A percentile compares a stretch with the other conserved stretches of the same genome.
These are phyloP conservation scores for Agonopterix heracliana DNA, from an alignment of 2,888 invertebrate genomes.

Conservation along the genomic window DNA sequence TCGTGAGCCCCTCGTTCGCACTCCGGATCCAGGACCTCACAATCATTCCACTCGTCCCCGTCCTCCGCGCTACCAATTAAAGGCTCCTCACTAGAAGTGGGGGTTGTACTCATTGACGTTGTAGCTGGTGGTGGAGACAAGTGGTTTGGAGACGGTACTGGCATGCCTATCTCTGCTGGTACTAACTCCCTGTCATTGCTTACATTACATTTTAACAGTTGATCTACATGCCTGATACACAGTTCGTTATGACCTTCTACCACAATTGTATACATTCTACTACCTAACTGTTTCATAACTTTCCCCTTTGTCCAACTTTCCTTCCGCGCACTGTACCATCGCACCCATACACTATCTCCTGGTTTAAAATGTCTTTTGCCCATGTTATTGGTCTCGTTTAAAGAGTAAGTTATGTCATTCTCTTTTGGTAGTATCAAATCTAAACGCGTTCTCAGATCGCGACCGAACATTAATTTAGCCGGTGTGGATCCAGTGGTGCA, in stretches of 20 bases:
- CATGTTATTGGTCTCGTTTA: not conserved
- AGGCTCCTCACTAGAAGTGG: not conserved
- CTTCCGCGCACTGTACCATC: slow-evolving; percentile 11
- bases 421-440: slow-evolving; percentile 11
- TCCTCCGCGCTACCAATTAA: not conserved
- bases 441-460: slow-evolving; percentile 14
- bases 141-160: not conserved
- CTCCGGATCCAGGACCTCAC: not conserved
- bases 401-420: not conserved
- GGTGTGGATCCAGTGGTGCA: slow-evolving; percentile 17
- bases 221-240: slow-evolving; percentile 3
- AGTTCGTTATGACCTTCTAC: not conserved
- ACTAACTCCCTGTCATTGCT: no score
- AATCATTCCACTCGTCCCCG: not conserved
- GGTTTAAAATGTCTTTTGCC: slow-evolving; percentile 5
- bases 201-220: slow-evolving; percentile 1
- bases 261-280: slow-evolving; percentile 3
- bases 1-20: not conserved
- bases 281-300: slow-evolving; percentile 10
- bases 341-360: slow-evolving; percentile 11
- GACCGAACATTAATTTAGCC: slow-evolving; percentile 18
- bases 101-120: not conserved
- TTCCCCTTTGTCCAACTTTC: slow-evolving; percentile 8
- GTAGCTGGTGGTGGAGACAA: not conserved
- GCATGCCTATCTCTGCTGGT: not conserved